These are phyloP conservation scores for Zhuqinia jingwanae DNA, from an alignment of 2,888 invertebrate species.

Conservation along the genomic window DNA sequence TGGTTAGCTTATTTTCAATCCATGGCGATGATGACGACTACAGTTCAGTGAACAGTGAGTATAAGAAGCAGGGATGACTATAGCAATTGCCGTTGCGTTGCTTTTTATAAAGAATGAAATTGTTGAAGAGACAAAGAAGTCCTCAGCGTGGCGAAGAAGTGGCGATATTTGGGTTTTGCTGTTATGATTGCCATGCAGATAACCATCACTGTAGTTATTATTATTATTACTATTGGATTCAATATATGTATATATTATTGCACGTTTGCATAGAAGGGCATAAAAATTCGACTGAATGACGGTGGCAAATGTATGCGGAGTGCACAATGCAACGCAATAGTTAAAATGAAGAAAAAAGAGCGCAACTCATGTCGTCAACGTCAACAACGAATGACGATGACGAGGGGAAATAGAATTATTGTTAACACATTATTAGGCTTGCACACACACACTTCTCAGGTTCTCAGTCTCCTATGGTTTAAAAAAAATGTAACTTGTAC, in stretches of 20 bases:
- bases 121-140: not conserved
- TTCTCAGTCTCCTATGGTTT: conserved; percentile 51
- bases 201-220: not conserved
- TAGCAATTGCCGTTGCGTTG: not conserved
- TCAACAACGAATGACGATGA: conserved; percentile 1
- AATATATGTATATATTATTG: not conserved
- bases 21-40: too few relatives aligned
- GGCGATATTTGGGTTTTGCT: not conserved
- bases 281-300: conserved; percentile 27
- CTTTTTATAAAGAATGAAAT: not conserved
- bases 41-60: too few relatives aligned
- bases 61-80: too few relatives aligned
- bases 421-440: not conserved
- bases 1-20: too few relatives aligned
- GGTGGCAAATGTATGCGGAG: conserved; percentile 29
- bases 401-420: conserved; percentile 15
- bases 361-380: conserved; percentile 35
- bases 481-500: too few relatives aligned
- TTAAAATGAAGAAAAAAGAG: conserved; percentile 39
- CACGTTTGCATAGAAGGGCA: conserved; percentile 40
- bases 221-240: not conserved
- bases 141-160: not conserved
- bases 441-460: too few relatives aligned
- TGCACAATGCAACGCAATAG: conserved; percentile 42
- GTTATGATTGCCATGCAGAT: not conserved